phyloP scores from a whole-genome alignment of 2,797 vertebrate genomes.

The Urocyon cinereoargenteus region DNA sequence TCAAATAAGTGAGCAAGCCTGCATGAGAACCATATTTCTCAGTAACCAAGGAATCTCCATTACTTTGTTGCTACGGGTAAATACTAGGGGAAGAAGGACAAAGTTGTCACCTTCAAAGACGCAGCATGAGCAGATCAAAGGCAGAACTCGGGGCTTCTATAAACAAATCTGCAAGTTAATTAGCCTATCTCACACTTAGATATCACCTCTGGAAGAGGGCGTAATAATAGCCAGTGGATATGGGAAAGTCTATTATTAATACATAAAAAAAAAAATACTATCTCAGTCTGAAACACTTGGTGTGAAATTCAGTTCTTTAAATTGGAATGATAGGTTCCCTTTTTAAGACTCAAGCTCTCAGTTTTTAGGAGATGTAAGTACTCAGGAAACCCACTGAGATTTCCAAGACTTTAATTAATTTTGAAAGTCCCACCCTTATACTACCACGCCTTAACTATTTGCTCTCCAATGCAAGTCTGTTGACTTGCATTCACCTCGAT shows the following conservation, averaged over 20 bases:
- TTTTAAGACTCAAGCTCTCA: not conserved
- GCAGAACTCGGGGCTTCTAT: not conserved
- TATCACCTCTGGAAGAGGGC: not conserved
- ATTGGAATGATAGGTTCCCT: not conserved
- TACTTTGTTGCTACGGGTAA: not conserved
- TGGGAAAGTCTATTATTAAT: constrained; percentile 32
- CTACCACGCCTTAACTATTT: not conserved
- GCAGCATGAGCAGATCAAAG: not conserved
- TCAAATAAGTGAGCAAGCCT: constrained; percentile 51
- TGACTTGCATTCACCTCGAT: not conserved
- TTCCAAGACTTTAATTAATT: not conserved
- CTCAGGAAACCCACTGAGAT: not conserved
- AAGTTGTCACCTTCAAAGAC: not conserved
- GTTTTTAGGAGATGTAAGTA: not conserved
- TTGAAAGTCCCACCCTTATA: not conserved
- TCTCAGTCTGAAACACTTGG: not conserved
- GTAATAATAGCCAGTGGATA: not conserved
- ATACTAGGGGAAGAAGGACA: not conserved
- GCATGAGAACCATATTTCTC: constrained; percentile 18
- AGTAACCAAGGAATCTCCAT: not conserved
- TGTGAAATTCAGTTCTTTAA: not conserved
- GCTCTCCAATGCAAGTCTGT: no score
- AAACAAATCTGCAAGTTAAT: not conserved
- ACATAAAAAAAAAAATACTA: not conserved
- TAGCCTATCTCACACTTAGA: not conserved